Base-by-base conservation (phyloP, 2,888 invertebrate genomes). In the Willowsia nigromaculata region DNA sequence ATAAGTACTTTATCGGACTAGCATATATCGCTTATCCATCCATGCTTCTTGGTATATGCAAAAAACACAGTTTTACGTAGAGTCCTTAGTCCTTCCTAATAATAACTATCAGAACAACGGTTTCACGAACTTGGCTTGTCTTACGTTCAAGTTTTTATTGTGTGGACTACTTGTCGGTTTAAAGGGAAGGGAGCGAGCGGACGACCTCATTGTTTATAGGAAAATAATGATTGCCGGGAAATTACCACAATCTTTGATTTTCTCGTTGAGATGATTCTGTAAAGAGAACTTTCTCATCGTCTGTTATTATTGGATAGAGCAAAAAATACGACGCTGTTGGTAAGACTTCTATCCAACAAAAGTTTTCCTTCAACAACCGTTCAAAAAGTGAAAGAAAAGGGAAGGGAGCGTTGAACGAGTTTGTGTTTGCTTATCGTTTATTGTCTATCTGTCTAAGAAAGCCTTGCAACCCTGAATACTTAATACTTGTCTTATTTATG, bases 241-340 rank as follows among this genome's bases (percentile, higher is more conserved):
- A 76, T 76, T 50, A 76, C 50, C 76, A 18, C 50, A 76, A 76
- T 76, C 76, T 76, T 76, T 76, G 76, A 76, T 76, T 76, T 50
- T 76, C n/a, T 74, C 43, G n/a, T 40, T 18, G n/a, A 40, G 37
- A 18, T 22, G 9, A 37, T 40, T 33, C 1, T 71, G 18, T n/a
- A n/a, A 13, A 37, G 13, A 18, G 18, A 37, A 74, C 53, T 30
- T 9, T 76, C 18, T 30, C 74, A 50, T 50, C 22, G 2, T 30
- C 27, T 47, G 40, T n/a, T 50, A 33, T 76, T 50, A 76, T 47
- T 76, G 30, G 30, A 76, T 50, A 3, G 15, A 53, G n/a, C 30
- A 4, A 25, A 47, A 74, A 22, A 43, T 74, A 6, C 25, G 47
- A 27, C 15, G n/a, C 1, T 13, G 43, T 22, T 47, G n/a, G 18